phyloP scores from a whole-genome alignment of 2,113 vertebrate species.

The Polypterus bichir region DNA sequence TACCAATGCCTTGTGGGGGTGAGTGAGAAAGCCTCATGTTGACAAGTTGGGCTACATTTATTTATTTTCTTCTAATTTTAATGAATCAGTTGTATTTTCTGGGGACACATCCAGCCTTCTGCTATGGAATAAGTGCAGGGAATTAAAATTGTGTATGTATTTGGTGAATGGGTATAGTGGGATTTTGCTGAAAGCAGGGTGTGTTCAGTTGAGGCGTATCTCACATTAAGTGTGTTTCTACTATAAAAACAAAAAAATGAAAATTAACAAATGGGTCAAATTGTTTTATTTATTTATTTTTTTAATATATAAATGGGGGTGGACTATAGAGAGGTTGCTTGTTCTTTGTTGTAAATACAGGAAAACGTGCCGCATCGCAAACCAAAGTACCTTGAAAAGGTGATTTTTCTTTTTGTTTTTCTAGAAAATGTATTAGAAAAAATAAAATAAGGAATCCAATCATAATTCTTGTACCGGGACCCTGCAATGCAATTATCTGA shows the following conservation, averaged over 20 bases:
- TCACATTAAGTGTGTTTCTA: slow-evolving; percentile 36
- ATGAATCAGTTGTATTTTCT: too few relatives aligned
- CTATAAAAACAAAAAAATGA: slow-evolving; percentile 32
- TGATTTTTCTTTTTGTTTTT: neutral
- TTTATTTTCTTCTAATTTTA: too few relatives aligned
- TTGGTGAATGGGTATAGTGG: neutral
- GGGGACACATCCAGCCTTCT: too few relatives aligned
- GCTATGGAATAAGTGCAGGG: too few relatives aligned
- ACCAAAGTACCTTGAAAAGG: slow-evolving; percentile 40
- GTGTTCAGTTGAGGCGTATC: slow-evolving; percentile 13
- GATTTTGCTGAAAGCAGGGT: neutral
- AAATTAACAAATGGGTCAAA: slow-evolving; percentile 27
- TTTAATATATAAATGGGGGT: neutral
- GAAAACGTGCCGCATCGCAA: slow-evolving; percentile 34
- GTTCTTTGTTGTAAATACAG: slow-evolving; percentile 14
- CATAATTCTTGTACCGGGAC: slow-evolving; percentile 38
- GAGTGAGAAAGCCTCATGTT: too few relatives aligned
- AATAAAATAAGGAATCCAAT: slow-evolving; percentile 24
- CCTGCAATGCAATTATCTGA: slow-evolving; percentile 26
- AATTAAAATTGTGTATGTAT: too few relatives aligned
- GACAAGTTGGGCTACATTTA: too few relatives aligned
- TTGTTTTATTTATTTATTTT: slow-evolving; percentile 28
- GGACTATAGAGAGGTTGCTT: neutral
- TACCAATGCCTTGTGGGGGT: too few relatives aligned
- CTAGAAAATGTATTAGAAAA: slow-evolving; percentile 29